phyloP scores from a whole-genome alignment of 2,113 vertebrate genomes.

The Phoxinus phoxinus region DNA sequence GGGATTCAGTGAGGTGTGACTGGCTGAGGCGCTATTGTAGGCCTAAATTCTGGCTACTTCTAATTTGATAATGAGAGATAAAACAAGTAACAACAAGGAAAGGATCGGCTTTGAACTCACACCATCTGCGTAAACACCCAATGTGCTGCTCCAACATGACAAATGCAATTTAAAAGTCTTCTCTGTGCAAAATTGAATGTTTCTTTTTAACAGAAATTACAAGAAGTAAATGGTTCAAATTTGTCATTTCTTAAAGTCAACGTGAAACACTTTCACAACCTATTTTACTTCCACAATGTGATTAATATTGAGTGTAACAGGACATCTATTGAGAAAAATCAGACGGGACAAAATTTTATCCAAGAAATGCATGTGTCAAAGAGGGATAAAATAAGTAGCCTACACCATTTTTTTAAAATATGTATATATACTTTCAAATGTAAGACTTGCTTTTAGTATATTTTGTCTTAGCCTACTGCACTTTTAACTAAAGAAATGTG shows the following conservation, averaged over 20 bases:
- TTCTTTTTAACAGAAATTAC: not conserved
- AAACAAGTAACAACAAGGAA: not conserved
- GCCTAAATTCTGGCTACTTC: not conserved
- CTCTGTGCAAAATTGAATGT: not conserved
- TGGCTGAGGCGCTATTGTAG: not conserved
- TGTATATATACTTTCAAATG: too few species aligned
- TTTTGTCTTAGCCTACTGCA: too few species aligned
- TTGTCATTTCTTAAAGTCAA: not conserved
- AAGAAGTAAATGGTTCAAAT: not conserved
- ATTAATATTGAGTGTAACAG: not conserved
- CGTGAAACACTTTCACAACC: not conserved
- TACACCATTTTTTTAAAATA: too few species aligned
- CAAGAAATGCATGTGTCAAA: too few species aligned
- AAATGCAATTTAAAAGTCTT: not conserved
- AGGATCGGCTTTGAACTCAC: not conserved
- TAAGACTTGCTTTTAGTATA: too few species aligned
- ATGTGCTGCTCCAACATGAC: not conserved
- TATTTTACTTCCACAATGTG: too few species aligned
- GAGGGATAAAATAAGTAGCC: too few species aligned
- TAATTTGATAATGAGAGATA: not conserved
- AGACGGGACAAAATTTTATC: not conserved
- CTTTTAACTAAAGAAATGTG: too few species aligned
- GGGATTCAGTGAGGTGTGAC: conserved; percentile 25
- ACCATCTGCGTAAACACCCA: not conserved
- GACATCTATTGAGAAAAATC: not conserved